These are phyloP conservation scores for Dinoponera quadriceps DNA, from an alignment of 1,140 invertebrate genomes.

Conservation along the genomic window DNA sequence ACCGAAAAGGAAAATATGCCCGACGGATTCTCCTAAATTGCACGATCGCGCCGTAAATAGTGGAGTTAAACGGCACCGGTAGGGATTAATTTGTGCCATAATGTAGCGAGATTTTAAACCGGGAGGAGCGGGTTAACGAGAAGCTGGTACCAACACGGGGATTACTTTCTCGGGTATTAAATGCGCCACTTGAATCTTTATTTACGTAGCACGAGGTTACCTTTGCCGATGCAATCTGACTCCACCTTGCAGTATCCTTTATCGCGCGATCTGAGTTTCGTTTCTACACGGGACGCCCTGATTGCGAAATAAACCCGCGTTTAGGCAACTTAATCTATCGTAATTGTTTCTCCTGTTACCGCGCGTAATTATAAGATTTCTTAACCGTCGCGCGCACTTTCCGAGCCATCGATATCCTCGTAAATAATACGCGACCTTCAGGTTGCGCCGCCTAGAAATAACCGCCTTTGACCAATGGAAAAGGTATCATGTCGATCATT, in stretches of 20 bases:
- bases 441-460: background rate
- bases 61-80: background rate
- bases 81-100: background rate
- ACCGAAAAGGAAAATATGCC: too few relatives aligned
- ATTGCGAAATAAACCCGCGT: conserved; percentile 40
- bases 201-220: conserved; percentile 38
- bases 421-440: background rate
- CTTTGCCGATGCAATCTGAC: conserved; percentile 15
- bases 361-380: conserved; percentile 29
- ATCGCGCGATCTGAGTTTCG: conserved; percentile 38
- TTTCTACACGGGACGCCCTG: background rate
- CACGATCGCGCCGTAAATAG: background rate
- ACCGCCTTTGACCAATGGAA: conserved; percentile 58
- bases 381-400: conserved; percentile 2
- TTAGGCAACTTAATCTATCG: conserved; percentile 21
- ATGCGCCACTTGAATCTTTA: conserved; percentile 18
- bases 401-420: background rate
- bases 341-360: conserved; percentile 38
- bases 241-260: conserved; percentile 22
- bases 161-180: conserved; percentile 20
- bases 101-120: conserved; percentile 1
- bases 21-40: background rate
- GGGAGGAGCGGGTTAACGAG: conserved; percentile 9
- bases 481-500: conserved; percentile 5
- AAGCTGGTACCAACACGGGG: background rate